These are phyloP conservation scores for Drosophila sp. DNA, from an alignment of 1,140 invertebrate species.

Conservation along the genomic window DNA sequence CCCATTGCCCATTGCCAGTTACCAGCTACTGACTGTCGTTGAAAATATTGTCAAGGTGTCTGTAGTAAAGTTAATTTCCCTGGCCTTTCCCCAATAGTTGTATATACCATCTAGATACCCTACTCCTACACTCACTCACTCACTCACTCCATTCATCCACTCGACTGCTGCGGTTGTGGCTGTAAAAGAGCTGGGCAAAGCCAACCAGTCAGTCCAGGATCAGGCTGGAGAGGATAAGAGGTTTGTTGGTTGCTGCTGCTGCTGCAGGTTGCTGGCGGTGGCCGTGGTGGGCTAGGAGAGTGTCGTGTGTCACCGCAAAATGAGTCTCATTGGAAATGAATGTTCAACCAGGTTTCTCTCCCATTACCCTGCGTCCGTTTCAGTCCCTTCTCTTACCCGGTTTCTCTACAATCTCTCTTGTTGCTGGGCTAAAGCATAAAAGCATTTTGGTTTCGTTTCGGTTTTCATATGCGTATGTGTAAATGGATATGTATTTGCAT, in stretches of 20 bases:
- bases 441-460: slow-evolving; percentile 69
- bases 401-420: neutral
- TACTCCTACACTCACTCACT: neutral
- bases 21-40: slow-evolving; percentile 29
- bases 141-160: neutral
- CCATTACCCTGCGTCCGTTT: neutral
- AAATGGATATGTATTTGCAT: slow-evolving; percentile 4
- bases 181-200: slow-evolving; percentile 74
- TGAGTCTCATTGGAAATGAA: slow-evolving; percentile 78
- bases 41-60: slow-evolving; percentile 80
- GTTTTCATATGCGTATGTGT: slow-evolving; percentile 25
- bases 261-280: slow-evolving; percentile 32
- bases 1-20: slow-evolving; percentile 30
- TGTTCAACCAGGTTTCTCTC: slow-evolving; percentile 43
- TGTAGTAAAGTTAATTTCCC: slow-evolving; percentile 77
- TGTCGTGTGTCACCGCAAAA: slow-evolving; percentile 70
- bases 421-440: slow-evolving; percentile 47
- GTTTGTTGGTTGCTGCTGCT: slow-evolving; percentile 32
- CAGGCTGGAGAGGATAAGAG: slow-evolving; percentile 36
- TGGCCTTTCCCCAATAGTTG: slow-evolving; percentile 32
- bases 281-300: slow-evolving; percentile 17
- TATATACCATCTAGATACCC: neutral
- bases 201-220: slow-evolving; percentile 58
- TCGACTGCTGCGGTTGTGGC: slow-evolving; percentile 58
- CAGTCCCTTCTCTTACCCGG: neutral